These are phyloP conservation scores for Leiothrix lutea DNA, from an alignment of 2,113 vertebrate genomes.

Conservation along the genomic window DNA sequence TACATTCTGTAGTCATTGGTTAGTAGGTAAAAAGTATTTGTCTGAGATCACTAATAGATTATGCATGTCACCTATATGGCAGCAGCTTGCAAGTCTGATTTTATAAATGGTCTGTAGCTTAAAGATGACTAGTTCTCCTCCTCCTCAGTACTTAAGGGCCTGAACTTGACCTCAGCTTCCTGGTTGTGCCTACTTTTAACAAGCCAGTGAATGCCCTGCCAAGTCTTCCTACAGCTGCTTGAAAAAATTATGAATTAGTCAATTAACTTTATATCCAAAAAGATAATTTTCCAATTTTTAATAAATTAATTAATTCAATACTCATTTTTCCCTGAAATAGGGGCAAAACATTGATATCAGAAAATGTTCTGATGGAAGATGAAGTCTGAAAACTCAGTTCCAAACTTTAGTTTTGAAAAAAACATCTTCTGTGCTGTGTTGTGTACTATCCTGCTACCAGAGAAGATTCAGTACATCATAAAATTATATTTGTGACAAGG, in stretches of 20 bases:
- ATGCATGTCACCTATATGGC: background rate
- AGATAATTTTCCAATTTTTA: rapidly evolving
- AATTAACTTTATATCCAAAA: background rate
- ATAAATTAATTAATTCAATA: background rate
- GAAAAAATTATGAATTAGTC: background rate
- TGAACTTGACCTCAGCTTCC: background rate
- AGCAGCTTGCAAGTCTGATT: background rate
- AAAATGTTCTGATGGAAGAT: background rate
- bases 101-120: background rate
- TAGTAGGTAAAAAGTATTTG: constrained; percentile 16
- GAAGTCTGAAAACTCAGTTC: background rate
- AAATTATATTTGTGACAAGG: background rate
- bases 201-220: background rate
- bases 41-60: background rate
- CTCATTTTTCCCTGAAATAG: background rate
- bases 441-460: background rate
- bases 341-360: background rate
- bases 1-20: background rate
- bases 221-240: background rate
- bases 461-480: rapidly evolving
- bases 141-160: background rate
- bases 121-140: background rate
- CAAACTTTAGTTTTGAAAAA: background rate
- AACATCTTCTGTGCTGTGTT: background rate
- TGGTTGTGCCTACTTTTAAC: background rate